These are phyloP conservation scores for Notolabrus celidotus DNA, from an alignment of 2,797 vertebrate species.

Conservation along the genomic window DNA sequence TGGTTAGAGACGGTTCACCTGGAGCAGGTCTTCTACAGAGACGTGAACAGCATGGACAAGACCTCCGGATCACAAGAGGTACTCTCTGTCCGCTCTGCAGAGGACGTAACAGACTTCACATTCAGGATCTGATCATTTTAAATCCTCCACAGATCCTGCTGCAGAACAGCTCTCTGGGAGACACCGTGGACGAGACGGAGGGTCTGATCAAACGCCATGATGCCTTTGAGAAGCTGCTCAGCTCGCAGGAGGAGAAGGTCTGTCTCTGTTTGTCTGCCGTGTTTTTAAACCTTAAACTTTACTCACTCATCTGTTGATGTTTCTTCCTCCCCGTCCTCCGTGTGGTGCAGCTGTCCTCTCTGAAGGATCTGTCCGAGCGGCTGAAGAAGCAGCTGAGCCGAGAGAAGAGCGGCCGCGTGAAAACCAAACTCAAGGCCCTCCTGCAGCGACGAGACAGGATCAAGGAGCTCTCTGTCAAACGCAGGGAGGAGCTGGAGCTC, in stretches of 20 bases:
- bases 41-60: slow-evolving; percentile 84
- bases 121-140: not conserved
- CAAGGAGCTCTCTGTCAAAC: slow-evolving; percentile 82
- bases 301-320: no score
- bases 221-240: slow-evolving; percentile 91
- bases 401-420: slow-evolving; percentile 73
- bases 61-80: slow-evolving; percentile 89
- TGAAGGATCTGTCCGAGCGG: slow-evolving; percentile 83
- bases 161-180: slow-evolving; percentile 86
- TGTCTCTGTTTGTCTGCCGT: not conserved
- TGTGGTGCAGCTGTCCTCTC: slow-evolving; percentile 80
- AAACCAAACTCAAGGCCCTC: slow-evolving; percentile 77
- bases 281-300: no score
- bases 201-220: slow-evolving; percentile 88
- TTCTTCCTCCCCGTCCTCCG: not conserved
- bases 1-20: slow-evolving; percentile 83
- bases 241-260: slow-evolving; percentile 92
- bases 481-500: slow-evolving; percentile 84
- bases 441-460: slow-evolving; percentile 77
- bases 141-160: slow-evolving; percentile 83
- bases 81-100: not conserved
- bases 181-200: slow-evolving; percentile 88
- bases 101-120: not conserved
- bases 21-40: slow-evolving; percentile 90
- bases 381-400: slow-evolving; percentile 73